These are phyloP conservation scores for Sterrhoptilus dennistouni DNA, from an alignment of 2,113 vertebrate species.

Conservation along the genomic window DNA sequence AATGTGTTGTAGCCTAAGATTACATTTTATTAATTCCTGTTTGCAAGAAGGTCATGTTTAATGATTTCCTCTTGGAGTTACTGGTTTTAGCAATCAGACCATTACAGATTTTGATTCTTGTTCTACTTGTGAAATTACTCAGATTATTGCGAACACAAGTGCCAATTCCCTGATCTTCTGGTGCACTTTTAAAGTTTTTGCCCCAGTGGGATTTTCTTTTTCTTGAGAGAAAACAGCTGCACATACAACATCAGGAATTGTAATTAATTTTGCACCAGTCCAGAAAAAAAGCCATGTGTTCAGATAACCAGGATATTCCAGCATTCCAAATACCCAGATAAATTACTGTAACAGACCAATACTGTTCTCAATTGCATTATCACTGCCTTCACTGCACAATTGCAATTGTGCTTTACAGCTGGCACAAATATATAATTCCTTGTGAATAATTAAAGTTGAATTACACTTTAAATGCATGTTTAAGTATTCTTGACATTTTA, in stretches of 20 bases:
- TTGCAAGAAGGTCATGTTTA: constrained; percentile 7
- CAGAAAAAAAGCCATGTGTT: background rate
- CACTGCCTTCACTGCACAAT: background rate
- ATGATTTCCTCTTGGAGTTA: constrained; percentile 20
- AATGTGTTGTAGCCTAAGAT: background rate
- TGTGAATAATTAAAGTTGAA: background rate
- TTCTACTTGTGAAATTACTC: background rate
- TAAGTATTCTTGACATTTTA: background rate
- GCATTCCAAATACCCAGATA: background rate
- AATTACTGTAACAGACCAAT: background rate
- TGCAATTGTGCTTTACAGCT: background rate
- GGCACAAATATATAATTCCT: background rate
- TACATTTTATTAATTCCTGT: constrained; percentile 17
- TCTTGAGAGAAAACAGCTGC: background rate
- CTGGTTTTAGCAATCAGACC: background rate
- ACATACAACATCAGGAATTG: background rate
- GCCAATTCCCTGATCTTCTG: background rate
- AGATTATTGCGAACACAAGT: background rate
- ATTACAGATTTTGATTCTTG: background rate
- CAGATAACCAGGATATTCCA: background rate
- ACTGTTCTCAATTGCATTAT: background rate
- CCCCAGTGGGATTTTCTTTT: background rate
- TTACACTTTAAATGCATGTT: background rate
- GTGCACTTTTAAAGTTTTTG: background rate
- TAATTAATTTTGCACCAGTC: background rate